Evolutionary conservation across 2,888 invertebrate species (phyloP).

Genomic region (Phyllotreta cruciferae): DNA sequence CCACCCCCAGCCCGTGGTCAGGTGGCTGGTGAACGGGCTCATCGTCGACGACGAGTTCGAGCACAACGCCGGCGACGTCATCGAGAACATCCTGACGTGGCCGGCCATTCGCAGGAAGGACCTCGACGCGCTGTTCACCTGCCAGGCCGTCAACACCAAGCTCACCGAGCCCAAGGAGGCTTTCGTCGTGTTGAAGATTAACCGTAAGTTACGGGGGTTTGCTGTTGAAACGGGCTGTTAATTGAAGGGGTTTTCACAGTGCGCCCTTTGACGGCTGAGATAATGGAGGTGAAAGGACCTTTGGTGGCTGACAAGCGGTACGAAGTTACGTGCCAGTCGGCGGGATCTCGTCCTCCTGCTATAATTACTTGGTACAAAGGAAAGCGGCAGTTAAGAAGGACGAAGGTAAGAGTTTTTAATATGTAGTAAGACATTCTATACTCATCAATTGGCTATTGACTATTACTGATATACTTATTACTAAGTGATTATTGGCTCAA

Average conservation of each 20-base stretch:
- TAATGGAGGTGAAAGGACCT: slow-evolving; percentile 72
- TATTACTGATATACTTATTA: too few relatives aligned
- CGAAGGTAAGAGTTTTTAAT: slow-evolving; percentile 67
- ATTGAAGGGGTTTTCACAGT: slow-evolving; percentile 63
- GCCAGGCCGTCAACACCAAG: slow-evolving; percentile 85
- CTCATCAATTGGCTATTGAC: too few relatives aligned
- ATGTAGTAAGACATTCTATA: background rate
- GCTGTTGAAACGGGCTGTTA: background rate
- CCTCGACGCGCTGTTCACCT: slow-evolving; percentile 86
- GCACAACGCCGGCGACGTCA: slow-evolving; percentile 84
- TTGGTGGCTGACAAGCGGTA: slow-evolving; percentile 84
- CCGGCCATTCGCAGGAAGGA: slow-evolving; percentile 78
- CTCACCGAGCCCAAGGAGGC: slow-evolving; percentile 81
- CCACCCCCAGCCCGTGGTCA: slow-evolving; percentile 80
- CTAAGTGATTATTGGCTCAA: too few relatives aligned
- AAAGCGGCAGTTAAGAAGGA: slow-evolving; percentile 79
- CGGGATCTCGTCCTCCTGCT: slow-evolving; percentile 85
- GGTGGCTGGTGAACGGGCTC: slow-evolving; percentile 81
- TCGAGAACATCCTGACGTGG: slow-evolving; percentile 82
- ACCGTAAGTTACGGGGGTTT: slow-evolving; percentile 1
- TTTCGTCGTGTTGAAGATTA: slow-evolving; percentile 72
- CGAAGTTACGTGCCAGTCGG: slow-evolving; percentile 83
- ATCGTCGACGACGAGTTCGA: slow-evolving; percentile 83
- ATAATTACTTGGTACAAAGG: slow-evolving; percentile 91
- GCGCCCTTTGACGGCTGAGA: slow-evolving; percentile 81